Base-by-base conservation (phyloP, 2,797 vertebrate species). In the Heterohyrax brucei region DNA sequence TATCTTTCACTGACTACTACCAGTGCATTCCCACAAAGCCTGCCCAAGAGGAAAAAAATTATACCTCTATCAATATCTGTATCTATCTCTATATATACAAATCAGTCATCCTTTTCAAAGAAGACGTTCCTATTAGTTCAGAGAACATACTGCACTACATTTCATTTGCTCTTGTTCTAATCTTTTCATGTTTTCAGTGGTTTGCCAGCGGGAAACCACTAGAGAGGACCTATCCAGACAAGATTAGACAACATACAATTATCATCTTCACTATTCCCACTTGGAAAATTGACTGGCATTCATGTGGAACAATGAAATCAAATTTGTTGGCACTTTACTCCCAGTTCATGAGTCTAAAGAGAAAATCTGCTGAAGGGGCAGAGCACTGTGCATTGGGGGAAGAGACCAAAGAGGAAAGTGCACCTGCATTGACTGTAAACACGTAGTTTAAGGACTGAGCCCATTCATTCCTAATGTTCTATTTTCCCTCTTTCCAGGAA, bases 181-280 rank as follows among this genome's bases (percentile, higher is more conserved):
- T 95, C 87, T 94, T 89, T 93, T 92, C 91, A 84, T 85, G 93
- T 87, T 94, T 97, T 95, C 97, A 89, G 97, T 97, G 97, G 98
- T 92, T 98, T 97, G 96, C 96, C 98, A 98, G 94, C 76, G 93
- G 98, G 98, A 98, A 98, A 97, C 95, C 97, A 95, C 97, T 85
- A 94, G 91, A 97, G 85, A 87, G 87, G 96, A 96, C 81, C 78
- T 68, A 97, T 9, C 91, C 92, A 96, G 96, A 96, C 97, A 97
- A 92, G 95, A 98, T 96, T 96, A 97, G 96, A 97, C 96, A 98
- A 96, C 95, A 59, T 95, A 95, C 81, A 97, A 98, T 96, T 97
- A 97, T 85, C 94, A 90, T 98, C 93, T 94, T 96, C 93, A 96
- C 97, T 97, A 84, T 94, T 95, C 96, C 89, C 70, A 96, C 91